phyloP scores from a whole-genome alignment of 2,888 invertebrate genomes.

The Hydroisotoma schaefferi region DNA sequence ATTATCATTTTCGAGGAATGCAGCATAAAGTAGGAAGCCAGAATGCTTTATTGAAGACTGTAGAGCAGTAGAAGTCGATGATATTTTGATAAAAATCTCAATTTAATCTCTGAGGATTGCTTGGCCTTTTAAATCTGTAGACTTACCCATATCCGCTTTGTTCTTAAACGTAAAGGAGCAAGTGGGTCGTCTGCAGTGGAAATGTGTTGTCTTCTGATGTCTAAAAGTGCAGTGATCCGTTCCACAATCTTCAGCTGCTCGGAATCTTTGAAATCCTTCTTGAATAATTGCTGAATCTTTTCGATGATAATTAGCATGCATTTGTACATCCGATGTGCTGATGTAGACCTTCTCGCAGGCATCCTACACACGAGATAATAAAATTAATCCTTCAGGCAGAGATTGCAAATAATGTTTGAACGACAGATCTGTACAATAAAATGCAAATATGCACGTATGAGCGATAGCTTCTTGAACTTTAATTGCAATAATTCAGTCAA shows the following conservation, averaged over 20 bases:
- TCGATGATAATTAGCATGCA: constrained; percentile 98
- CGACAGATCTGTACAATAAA: no score
- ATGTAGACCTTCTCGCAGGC: constrained; percentile 87
- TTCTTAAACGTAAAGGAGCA: constrained; percentile 97
- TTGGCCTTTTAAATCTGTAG: no score
- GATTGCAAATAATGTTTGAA: no score
- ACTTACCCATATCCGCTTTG: constrained; percentile 97
- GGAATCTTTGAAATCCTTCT: constrained; percentile 93
- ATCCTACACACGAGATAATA: constrained; percentile 54
- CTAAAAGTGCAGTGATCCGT: constrained; percentile 87
- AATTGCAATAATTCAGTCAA: no score
- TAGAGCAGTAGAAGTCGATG: neutral
- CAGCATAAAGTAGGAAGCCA: no score
- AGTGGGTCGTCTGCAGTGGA: constrained; percentile 86
- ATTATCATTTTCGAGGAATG: no score
- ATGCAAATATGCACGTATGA: no score
- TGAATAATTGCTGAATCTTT: constrained; percentile 97
- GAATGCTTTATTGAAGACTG: neutral
- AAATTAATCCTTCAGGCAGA: neutral
- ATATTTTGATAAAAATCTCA: neutral
- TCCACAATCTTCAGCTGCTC: constrained; percentile 93
- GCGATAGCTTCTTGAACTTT: no score
- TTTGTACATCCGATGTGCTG: constrained; percentile 97
- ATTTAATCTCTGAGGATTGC: neutral
- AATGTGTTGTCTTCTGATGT: constrained; percentile 94